phyloP scores from a whole-genome alignment of 2,888 invertebrate species.

The Cantharis rustica region DNA sequence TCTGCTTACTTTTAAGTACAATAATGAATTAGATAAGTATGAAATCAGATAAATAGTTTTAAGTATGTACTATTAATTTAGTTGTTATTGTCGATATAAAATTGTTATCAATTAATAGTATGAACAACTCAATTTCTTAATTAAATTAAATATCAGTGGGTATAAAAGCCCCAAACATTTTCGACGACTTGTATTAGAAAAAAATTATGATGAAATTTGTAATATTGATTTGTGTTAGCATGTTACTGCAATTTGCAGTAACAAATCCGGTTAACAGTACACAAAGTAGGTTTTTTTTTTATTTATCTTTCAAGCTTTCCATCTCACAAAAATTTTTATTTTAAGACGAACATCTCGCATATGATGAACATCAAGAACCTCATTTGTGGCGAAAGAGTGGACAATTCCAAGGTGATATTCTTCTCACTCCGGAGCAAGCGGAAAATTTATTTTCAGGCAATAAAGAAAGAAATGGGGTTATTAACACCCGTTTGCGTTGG shows the following conservation, averaged over 20 bases:
- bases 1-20: no score
- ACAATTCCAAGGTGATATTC: slow-evolving; percentile 12
- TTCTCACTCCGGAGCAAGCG: slow-evolving; percentile 4
- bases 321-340: not conserved
- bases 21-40: no score
- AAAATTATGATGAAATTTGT: no score
- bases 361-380: not conserved
- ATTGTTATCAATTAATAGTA: no score
- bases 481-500: not conserved
- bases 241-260: not conserved
- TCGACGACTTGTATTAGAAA: no score
- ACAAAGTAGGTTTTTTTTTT: not conserved
- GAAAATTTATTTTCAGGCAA: not conserved
- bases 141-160: no score
- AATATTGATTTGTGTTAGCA: not conserved
- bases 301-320: no score
- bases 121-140: no score
- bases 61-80: no score
- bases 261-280: not conserved
- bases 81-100: no score
- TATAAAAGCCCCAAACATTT: no score
- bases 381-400: slow-evolving; percentile 8
- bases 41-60: no score
- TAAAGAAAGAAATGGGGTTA: not conserved
- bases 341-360: not conserved